These are phyloP conservation scores for Ciconia boyciana DNA, from an alignment of 2,113 vertebrate species.

Conservation along the genomic window DNA sequence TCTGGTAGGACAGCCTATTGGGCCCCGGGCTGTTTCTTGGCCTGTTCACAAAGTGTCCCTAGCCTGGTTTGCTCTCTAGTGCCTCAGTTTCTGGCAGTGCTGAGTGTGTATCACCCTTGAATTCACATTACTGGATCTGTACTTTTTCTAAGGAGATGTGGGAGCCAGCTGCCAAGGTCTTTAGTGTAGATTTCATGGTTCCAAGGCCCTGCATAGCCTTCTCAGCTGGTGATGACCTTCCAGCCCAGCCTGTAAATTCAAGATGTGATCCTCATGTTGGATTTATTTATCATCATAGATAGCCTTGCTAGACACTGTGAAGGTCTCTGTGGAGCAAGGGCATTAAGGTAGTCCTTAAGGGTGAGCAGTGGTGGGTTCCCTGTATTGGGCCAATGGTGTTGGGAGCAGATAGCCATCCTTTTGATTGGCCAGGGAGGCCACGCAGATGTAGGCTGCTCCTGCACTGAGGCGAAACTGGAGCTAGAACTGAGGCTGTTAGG, in stretches of 20 bases:
- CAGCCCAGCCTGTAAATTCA: not conserved
- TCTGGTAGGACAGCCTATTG: not conserved
- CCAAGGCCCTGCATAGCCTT: not conserved
- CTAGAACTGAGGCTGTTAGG: not conserved
- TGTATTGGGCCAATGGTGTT: not conserved
- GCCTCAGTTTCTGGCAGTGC: not conserved
- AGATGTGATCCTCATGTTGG: not conserved
- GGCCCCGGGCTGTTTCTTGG: not conserved
- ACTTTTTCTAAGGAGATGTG: not conserved
- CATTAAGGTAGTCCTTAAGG: not conserved
- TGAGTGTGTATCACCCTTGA: not conserved
- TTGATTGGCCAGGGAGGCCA: not conserved
- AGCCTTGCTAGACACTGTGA: not conserved
- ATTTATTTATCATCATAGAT: not conserved
- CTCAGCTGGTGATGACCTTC: not conserved
- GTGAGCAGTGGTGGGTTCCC: not conserved
- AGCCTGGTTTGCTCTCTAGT: not conserved
- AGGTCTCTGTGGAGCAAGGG: not conserved
- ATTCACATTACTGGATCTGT: not conserved
- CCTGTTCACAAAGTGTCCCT: not conserved
- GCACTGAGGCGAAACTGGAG: not conserved
- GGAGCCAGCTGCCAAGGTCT: not conserved
- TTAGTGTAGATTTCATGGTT: not conserved
- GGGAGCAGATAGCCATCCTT: not conserved
- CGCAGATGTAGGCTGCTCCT: not conserved